Evolutionary conservation across 2,888 invertebrate genomes (phyloP).

Genomic region (Entomobrya multifasciata): DNA sequence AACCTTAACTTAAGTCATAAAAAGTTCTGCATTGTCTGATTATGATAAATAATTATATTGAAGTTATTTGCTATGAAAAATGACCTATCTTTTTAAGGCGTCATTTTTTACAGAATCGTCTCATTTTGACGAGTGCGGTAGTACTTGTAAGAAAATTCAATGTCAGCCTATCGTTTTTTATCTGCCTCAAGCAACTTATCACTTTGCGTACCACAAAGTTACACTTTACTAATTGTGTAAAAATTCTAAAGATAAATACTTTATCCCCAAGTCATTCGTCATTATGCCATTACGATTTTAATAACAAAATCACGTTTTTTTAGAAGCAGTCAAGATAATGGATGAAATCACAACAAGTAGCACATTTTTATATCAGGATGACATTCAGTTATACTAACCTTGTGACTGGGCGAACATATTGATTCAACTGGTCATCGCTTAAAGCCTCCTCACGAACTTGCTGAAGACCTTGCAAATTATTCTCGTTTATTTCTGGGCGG

Average conservation of each 20-base stretch:
- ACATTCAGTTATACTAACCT: constrained; percentile 63
- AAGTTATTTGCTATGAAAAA: background rate
- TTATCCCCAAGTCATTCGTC: constrained; percentile 22
- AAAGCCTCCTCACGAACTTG: constrained; percentile 79
- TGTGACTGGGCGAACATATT: constrained; percentile 75
- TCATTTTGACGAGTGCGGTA: background rate
- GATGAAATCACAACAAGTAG: background rate
- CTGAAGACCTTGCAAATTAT: constrained; percentile 79
- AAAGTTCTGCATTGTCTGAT: background rate
- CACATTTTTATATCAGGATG: background rate
- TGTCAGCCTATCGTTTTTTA: constrained; percentile 31
- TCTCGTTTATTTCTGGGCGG: constrained; percentile 75
- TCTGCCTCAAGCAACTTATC: constrained; percentile 1
- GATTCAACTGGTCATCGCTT: constrained; percentile 78
- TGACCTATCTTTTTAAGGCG: constrained; percentile 54
- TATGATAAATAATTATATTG: too few relatives aligned
- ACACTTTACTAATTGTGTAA: background rate
- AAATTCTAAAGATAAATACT: background rate
- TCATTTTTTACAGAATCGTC: background rate
- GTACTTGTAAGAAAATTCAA: constrained; percentile 43
- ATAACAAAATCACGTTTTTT: constrained; percentile 27
- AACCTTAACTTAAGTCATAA: background rate
- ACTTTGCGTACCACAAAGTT: background rate
- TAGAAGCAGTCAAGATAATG: background rate
- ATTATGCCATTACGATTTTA: too few relatives aligned